These are phyloP conservation scores for Eremophila alpestris DNA, from an alignment of 2,797 vertebrate genomes.

Conservation along the genomic window DNA sequence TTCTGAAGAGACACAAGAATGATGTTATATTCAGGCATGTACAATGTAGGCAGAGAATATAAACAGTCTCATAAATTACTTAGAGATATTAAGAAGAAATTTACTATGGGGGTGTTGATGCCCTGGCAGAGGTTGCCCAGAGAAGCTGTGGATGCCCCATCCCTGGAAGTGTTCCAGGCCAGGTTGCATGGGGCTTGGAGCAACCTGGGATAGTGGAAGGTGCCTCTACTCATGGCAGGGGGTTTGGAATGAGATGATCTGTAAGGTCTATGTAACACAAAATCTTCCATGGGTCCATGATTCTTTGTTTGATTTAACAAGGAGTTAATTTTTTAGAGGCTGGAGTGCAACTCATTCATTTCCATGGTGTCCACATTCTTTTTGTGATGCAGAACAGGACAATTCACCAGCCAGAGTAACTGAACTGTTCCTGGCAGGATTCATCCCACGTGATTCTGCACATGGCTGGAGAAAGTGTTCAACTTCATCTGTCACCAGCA, in stretches of 20 bases:
- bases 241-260: neutral
- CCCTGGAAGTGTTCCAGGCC: neutral
- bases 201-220: accelerated
- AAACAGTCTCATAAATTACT: neutral
- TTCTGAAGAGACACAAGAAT: neutral
- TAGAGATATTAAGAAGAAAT: neutral
- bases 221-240: neutral
- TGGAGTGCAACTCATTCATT: neutral
- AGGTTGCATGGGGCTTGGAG: neutral
- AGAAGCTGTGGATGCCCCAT: neutral
- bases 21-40: neutral
- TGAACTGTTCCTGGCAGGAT: neutral
- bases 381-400: neutral
- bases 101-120: neutral
- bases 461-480: neutral
- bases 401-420: neutral
- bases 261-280: neutral
- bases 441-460: neutral
- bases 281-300: neutral
- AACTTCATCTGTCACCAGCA: neutral
- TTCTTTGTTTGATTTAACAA: neutral
- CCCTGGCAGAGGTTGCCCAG: neutral
- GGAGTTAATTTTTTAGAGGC: neutral
- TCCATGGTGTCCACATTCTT: neutral
- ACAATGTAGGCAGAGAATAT: neutral